A percentile compares a stretch with the other conserved stretches of the same genome.
These are phyloP conservation scores for Epinephelus coioides DNA, from an alignment of 2,797 vertebrate species.

Conservation along the genomic window DNA sequence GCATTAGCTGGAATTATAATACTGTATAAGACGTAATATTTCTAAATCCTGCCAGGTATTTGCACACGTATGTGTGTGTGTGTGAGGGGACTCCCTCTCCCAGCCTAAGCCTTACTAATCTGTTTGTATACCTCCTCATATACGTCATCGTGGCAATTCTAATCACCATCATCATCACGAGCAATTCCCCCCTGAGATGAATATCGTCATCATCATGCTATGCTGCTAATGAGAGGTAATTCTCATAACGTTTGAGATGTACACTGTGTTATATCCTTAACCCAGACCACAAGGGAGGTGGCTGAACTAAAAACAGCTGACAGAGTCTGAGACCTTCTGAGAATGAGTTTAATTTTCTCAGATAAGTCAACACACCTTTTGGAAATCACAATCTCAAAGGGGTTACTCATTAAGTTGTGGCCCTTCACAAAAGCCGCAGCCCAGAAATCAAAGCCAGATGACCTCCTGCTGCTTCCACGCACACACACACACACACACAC, in stretches of 20 bases:
- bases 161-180: conserved; percentile 68
- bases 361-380: conserved; percentile 25
- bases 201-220: conserved; percentile 42
- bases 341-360: conserved; percentile 8
- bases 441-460: conserved; percentile 51
- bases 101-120: conserved; percentile 73
- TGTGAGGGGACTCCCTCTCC: conserved; percentile 71
- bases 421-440: conserved; percentile 28
- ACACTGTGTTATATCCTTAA: conserved; percentile 6
- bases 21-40: conserved; percentile 53
- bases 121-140: conserved; percentile 63
- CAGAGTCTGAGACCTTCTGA: conserved; percentile 4
- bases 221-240: conserved; percentile 49
- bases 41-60: conserved; percentile 60
- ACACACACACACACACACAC: conserved; percentile 3
- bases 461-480: conserved; percentile 5
- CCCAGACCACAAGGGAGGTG: conserved; percentile 18
- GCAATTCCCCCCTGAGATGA: conserved; percentile 59
- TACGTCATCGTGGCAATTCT: conserved; percentile 73
- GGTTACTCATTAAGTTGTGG: conserved; percentile 8
- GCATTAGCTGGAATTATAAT: conserved; percentile 49
- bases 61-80: conserved; percentile 21
- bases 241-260: conserved; percentile 41
- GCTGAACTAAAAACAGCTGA: conserved; percentile 41
- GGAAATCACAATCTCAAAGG: conserved; percentile 31